Conservation (phyloP, 2,113 vertebrate species). For the Brienomyrus longianalis region DNA sequence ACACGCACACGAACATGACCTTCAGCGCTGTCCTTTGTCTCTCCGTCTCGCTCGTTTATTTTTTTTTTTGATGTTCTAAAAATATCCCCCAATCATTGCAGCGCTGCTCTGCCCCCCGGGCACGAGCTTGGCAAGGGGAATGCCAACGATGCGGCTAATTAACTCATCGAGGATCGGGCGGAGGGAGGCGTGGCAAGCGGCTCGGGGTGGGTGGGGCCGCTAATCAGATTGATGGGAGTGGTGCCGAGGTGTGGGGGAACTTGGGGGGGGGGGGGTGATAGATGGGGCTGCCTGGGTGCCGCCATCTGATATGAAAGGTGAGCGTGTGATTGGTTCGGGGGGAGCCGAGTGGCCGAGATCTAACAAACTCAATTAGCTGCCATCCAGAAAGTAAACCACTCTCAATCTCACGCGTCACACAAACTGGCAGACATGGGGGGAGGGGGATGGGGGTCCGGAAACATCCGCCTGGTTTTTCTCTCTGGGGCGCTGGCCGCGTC, state of each 20-base stretch:
- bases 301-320: slow-evolving; percentile 53
- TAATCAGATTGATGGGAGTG: slow-evolving; percentile 52
- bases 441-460: slow-evolving; percentile 14
- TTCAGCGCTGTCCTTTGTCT: slow-evolving; percentile 46
- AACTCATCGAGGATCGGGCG: slow-evolving; percentile 55
- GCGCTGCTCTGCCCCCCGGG: slow-evolving; percentile 49
- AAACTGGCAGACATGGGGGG: slow-evolving; percentile 36
- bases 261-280: slow-evolving; percentile 39
- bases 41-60: slow-evolving; percentile 23
- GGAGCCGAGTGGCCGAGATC: slow-evolving; percentile 41
- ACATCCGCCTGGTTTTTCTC: not conserved
- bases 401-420: slow-evolving; percentile 41
- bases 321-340: slow-evolving; percentile 52
- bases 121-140: slow-evolving; percentile 42
- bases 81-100: slow-evolving; percentile 49
- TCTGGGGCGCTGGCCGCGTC: not conserved
- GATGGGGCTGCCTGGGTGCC: slow-evolving; percentile 43
- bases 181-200: not conserved
- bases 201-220: slow-evolving; percentile 4
- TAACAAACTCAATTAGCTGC: slow-evolving; percentile 57
- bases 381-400: slow-evolving; percentile 56
- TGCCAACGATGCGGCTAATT: slow-evolving; percentile 62
- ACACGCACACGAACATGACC: slow-evolving; percentile 43
- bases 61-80: slow-evolving; percentile 59
- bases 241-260: slow-evolving; percentile 33